Base-by-base conservation (phyloP, 2,888 invertebrate genomes). In the Drosophila mayaguana region DNA sequence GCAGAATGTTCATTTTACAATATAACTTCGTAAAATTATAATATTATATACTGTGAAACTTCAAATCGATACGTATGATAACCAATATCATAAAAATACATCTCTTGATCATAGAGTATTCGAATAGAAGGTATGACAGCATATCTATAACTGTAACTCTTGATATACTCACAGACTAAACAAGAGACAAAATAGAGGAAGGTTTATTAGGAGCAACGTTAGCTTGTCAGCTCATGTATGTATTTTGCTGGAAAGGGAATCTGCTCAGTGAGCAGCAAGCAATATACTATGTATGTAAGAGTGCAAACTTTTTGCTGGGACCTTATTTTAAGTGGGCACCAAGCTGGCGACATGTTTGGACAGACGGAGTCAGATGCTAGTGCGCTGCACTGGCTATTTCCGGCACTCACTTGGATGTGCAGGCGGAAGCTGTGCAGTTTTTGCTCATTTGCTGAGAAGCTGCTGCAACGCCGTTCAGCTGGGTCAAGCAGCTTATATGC, bases 401-500 rank as follows among this genome's bases (percentile, higher is more conserved):
- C 72, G 83, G 55, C 56, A 25, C 50, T 73, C 75, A 72, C 72
- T 76, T 73, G 38, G 64, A 68, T 70, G 67, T 57, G 60, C 68
- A 43, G 45, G 62, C 84, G 81, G 79, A 81, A 78, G 74, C 54
- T 73, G 63, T 80, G 81, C 56, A 71, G 65, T 80, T 80, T 80
- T 83, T 80, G 80, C 78, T 80, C 80, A 83, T 80, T 83, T 83
- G 73, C 71, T 20, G 50, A 70, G 77, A 50, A 63, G 71, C 40
- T 56, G 71, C 40, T 56, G 38, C 48, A 22, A 11, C 63, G n/a
- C 9, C 12, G 38, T 53, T 43, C 45, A 14, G 50, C 18, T 71
- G 48, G 71, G 71, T 71, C 71, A 71, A 71, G 34, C 54, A 46
- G 51, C 54, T 66, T 54, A 46, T 56, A 36, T 59, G 46, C 59